Percentiles rank a stretch among this genome's conserved stretches.
These are phyloP conservation scores for Ataeniobius toweri DNA, from an alignment of 2,797 vertebrate genomes.

Conservation along the genomic window DNA sequence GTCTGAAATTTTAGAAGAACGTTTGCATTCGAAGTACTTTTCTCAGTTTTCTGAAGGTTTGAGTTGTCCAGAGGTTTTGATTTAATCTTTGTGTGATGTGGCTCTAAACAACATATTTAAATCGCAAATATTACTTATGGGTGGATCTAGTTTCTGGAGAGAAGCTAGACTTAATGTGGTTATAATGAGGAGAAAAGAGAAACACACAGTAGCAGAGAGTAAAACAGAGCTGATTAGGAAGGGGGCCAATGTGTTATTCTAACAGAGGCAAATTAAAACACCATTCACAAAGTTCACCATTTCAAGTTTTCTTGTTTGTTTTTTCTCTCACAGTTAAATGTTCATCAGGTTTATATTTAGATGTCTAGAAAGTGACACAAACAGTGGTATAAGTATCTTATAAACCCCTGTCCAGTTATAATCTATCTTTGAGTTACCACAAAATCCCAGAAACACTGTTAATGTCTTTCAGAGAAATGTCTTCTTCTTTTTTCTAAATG, in stretches of 20 bases:
- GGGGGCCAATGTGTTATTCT: not conserved
- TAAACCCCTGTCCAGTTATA: no score
- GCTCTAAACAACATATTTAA: slow-evolving; percentile 32
- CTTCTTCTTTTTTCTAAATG: no score
- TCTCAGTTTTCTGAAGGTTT: slow-evolving; percentile 11
- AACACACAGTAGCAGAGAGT: not conserved
- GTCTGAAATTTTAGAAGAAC: slow-evolving; percentile 10
- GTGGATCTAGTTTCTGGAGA: slow-evolving; percentile 36
- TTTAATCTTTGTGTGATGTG: slow-evolving; percentile 37
- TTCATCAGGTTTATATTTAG: not conserved
- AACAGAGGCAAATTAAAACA: not conserved
- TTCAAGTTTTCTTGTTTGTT: not conserved
- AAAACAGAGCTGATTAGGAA: not conserved
- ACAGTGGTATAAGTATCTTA: not conserved
- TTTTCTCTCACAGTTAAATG: not conserved
- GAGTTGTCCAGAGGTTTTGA: slow-evolving; percentile 21
- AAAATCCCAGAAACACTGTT: no score
- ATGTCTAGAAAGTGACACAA: not conserved
- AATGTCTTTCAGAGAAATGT: no score
- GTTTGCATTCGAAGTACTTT: not conserved
- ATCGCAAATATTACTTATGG: slow-evolving; percentile 27
- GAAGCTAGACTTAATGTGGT: slow-evolving; percentile 35
- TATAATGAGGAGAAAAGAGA: slow-evolving; percentile 27
- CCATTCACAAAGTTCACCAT: not conserved
- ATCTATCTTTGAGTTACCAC: no score